These are phyloP conservation scores for Mythimna loreyi DNA, from an alignment of 2,888 invertebrate species.

Conservation along the genomic window DNA sequence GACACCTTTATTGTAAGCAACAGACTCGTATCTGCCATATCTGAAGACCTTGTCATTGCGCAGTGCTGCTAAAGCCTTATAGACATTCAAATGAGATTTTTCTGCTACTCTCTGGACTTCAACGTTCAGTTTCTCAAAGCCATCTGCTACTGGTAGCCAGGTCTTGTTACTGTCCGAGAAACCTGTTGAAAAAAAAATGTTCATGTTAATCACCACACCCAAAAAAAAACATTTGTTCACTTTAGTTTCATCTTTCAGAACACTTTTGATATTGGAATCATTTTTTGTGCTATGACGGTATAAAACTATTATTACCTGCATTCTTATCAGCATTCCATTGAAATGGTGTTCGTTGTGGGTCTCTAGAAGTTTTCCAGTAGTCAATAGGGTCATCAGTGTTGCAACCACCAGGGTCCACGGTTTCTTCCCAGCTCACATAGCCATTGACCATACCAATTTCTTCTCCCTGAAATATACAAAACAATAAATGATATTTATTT, in stretches of 20 bases:
- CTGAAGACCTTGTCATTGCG: constrained; percentile 88
- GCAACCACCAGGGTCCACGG: constrained; percentile 91
- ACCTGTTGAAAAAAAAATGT: constrained; percentile 76
- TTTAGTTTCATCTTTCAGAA: no score
- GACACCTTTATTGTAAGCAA: constrained; percentile 88
- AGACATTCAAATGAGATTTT: constrained; percentile 92
- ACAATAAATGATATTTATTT: no score
- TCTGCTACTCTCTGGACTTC: constrained; percentile 82
- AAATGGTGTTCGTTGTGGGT: constrained; percentile 95
- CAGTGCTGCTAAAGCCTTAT: constrained; percentile 90
- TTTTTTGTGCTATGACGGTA: not conserved
- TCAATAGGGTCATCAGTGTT: constrained; percentile 90
- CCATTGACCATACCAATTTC: constrained; percentile 94
- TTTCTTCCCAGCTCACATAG: constrained; percentile 91
- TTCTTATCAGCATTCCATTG: constrained; percentile 93
- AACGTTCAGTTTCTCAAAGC: constrained; percentile 91
- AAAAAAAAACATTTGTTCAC: no score
- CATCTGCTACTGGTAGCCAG: constrained; percentile 93
- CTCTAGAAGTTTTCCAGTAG: constrained; percentile 91
- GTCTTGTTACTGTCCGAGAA: constrained; percentile 90
- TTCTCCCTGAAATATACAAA: constrained; percentile 90
- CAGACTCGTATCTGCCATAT: constrained; percentile 89
- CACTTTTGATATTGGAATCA: no score
- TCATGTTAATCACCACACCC: not conserved
- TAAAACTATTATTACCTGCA: constrained; percentile 86